Evolutionary conservation across 2,888 invertebrate species (phyloP).

Genomic region (Cheilosia scutellata): DNA sequence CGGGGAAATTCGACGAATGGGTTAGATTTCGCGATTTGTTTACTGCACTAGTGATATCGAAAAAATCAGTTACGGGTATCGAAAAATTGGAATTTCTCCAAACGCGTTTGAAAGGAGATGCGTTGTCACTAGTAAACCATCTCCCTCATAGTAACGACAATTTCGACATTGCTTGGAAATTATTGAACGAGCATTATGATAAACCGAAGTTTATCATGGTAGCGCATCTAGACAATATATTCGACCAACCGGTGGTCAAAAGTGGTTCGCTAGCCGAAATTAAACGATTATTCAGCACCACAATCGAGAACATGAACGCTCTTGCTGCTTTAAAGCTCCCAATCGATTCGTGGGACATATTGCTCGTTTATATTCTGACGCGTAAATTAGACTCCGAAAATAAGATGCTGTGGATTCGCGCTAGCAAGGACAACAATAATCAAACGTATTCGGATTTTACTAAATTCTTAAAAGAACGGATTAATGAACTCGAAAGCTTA

Average conservation of each 20-base stretch:
- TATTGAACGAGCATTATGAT: slow-evolving; percentile 21
- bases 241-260: slow-evolving; percentile 30
- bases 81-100: slow-evolving; percentile 48
- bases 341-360: slow-evolving; percentile 16
- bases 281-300: slow-evolving; percentile 5
- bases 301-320: slow-evolving; percentile 33
- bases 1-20: slow-evolving; percentile 24
- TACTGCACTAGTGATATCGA: slow-evolving; percentile 28
- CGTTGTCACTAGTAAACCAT: slow-evolving; percentile 31
- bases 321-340: slow-evolving; percentile 27
- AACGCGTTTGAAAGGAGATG: slow-evolving; percentile 23
- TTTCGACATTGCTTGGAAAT: slow-evolving; percentile 15
- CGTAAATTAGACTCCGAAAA: slow-evolving; percentile 18
- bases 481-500: slow-evolving; percentile 30
- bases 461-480: slow-evolving; percentile 7
- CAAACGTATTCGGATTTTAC: not conserved
- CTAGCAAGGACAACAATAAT: not conserved
- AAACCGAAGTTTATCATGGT: slow-evolving; percentile 26
- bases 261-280: slow-evolving; percentile 5
- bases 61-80: slow-evolving; percentile 22
- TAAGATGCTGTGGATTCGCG: slow-evolving; percentile 27
- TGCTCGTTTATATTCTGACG: slow-evolving; percentile 8
- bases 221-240: slow-evolving; percentile 23
- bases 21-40: slow-evolving; percentile 44
- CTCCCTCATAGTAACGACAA: slow-evolving; percentile 23